A percentile compares a stretch with the other conserved stretches of the same genome.
Evolutionary conservation across 2,888 invertebrate genomes (phyloP).

Genomic region (Xylota segnis): DNA sequence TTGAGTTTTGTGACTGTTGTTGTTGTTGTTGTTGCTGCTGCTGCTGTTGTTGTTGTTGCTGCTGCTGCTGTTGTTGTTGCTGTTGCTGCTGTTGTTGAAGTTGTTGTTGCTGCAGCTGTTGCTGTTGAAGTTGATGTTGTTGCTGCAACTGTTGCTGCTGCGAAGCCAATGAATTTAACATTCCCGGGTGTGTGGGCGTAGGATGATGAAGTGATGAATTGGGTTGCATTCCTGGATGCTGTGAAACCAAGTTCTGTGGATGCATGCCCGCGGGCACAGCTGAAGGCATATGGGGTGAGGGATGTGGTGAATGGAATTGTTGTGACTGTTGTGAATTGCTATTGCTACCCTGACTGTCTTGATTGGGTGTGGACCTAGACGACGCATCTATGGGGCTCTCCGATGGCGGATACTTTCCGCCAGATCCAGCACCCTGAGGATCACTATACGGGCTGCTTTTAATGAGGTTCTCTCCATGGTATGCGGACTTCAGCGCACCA

Average conservation of each 20-base stretch:
- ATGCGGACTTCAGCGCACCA: conserved; percentile 80
- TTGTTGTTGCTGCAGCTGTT: conserved; percentile 73
- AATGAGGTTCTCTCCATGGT: conserved; percentile 84
- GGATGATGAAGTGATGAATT: conserved; percentile 75
- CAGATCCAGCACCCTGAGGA: conserved; percentile 77
- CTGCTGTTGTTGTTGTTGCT: conserved; percentile 24
- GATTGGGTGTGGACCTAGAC: conserved; percentile 83
- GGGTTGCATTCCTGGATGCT: conserved; percentile 81
- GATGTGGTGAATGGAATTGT: conserved; percentile 84
- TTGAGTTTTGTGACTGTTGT: conserved; percentile 79
- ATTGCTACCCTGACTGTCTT: conserved; percentile 84
- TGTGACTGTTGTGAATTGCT: conserved; percentile 82
- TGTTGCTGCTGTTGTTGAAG: conserved; percentile 66
- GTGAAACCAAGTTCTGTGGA: conserved; percentile 83
- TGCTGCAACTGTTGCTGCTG: conserved; percentile 76
- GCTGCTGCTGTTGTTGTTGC: conserved; percentile 76
- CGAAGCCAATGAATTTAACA: conserved; percentile 59
- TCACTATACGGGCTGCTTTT: conserved; percentile 82
- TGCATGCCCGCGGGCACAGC: conserved; percentile 83
- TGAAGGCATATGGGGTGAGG: conserved; percentile 83
- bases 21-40: conserved; percentile 48
- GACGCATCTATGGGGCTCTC: conserved; percentile 84
- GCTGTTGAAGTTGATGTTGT: conserved; percentile 79
- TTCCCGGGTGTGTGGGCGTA: conserved; percentile 66
- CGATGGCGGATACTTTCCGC: conserved; percentile 80